phyloP scores from a whole-genome alignment of 2,797 vertebrate genomes.

The Esox lucius region DNA sequence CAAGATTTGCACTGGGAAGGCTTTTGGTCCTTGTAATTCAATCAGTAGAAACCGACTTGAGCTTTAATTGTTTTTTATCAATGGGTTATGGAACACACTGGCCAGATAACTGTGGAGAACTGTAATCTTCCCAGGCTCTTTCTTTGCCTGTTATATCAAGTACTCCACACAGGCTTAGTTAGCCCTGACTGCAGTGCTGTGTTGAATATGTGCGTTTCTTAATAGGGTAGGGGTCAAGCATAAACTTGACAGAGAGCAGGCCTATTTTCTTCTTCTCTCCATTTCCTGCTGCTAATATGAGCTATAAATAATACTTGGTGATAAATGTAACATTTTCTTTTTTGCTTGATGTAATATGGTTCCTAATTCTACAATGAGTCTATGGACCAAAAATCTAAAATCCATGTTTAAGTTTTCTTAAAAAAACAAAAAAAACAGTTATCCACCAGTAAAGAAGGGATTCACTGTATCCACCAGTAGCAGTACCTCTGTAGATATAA shows the following conservation, averaged over 20 bases:
- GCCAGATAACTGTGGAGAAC: slow-evolving; percentile 52
- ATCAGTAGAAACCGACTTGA: slow-evolving; percentile 66
- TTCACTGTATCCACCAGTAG: too few species aligned
- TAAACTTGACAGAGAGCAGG: slow-evolving; percentile 54
- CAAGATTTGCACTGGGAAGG: slow-evolving; percentile 58
- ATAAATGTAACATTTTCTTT: too few species aligned
- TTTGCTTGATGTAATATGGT: too few species aligned
- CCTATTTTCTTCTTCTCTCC: slow-evolving; percentile 49
- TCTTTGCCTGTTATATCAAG: background rate
- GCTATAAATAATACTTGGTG: slow-evolving; percentile 34
- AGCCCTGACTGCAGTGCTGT: background rate
- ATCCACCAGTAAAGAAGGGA: too few species aligned
- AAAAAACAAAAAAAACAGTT: too few species aligned
- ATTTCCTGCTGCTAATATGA: slow-evolving; percentile 46
- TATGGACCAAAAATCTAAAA: too few species aligned
- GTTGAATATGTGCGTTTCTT: slow-evolving; percentile 36
- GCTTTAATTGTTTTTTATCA: slow-evolving; percentile 75
- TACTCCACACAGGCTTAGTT: background rate
- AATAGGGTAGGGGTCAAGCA: slow-evolving; percentile 61
- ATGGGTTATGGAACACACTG: slow-evolving; percentile 56
- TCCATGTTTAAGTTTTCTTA: too few species aligned
- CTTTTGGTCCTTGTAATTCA: slow-evolving; percentile 72
- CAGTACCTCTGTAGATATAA: too few species aligned
- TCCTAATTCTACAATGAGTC: too few species aligned
- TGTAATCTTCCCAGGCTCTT: background rate